A percentile compares a stretch with the other conserved stretches of the same genome.
phyloP scores from a whole-genome alignment of 2,888 invertebrate species.

The Synanthedon tipuliformis region DNA sequence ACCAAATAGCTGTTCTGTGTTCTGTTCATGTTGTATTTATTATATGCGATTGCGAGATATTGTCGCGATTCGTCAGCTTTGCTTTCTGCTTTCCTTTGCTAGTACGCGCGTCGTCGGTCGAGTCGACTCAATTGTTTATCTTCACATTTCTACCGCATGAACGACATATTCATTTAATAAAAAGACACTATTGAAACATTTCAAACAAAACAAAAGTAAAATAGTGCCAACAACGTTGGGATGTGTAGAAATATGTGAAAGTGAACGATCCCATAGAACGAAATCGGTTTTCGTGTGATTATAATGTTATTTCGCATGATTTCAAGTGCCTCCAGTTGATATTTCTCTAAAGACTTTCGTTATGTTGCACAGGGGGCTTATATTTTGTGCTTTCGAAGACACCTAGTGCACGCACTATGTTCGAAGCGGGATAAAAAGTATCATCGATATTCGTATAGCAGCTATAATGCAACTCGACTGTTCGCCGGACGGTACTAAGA shows the following conservation, averaged over 20 bases:
- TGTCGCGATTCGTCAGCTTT: slow-evolving; percentile 25
- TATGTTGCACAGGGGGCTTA: slow-evolving; percentile 36
- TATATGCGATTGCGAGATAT: slow-evolving; percentile 15
- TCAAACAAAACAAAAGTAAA: slow-evolving; percentile 20
- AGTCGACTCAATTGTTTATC: slow-evolving; percentile 47
- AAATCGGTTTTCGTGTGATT: slow-evolving; percentile 41
- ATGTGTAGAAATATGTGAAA: slow-evolving; percentile 51
- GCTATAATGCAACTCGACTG: slow-evolving; percentile 66
- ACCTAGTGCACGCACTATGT: slow-evolving; percentile 51
- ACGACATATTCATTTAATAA: slow-evolving; percentile 29
- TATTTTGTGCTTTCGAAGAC: slow-evolving; percentile 37
- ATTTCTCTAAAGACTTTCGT: slow-evolving; percentile 27
- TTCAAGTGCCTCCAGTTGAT: slow-evolving; percentile 47
- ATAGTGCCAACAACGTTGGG: slow-evolving; percentile 30
- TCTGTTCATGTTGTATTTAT: slow-evolving; percentile 36
- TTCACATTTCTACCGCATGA: slow-evolving; percentile 34
- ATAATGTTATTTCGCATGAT: slow-evolving; percentile 55
- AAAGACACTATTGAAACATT: slow-evolving; percentile 26
- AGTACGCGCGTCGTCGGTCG: slow-evolving; percentile 53
- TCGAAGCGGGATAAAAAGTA: slow-evolving; percentile 56
- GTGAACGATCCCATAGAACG: slow-evolving; percentile 52
- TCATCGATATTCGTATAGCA: slow-evolving; percentile 21
- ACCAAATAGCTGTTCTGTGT: slow-evolving; percentile 3
- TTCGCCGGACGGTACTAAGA: slow-evolving; percentile 39
- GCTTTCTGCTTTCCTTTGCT: slow-evolving; percentile 49